Base-by-base conservation (phyloP, 1,140 invertebrate genomes). In the Phymastichus coffea region DNA sequence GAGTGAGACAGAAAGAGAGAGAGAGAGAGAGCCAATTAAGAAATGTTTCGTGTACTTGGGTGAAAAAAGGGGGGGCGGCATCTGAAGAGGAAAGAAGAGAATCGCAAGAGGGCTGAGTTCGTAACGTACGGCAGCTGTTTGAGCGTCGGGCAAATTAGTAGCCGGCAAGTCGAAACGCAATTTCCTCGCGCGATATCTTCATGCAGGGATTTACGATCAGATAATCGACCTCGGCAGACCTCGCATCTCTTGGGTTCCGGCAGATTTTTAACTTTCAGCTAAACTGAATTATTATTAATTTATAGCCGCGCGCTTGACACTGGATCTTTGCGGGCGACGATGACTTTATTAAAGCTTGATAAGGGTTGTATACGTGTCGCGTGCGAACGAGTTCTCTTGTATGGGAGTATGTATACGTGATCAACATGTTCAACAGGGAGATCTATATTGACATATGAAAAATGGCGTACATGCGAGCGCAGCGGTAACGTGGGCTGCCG, bases 191-290 rank as follows among this genome's bases (percentile, higher is more conserved):
- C 78, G 73, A 80, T 80, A 80, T 78, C 77, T 79, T 80, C 77
- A 79, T 75, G 66, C 69, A 35, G 52, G 67, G 69, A 79, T 80
- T 80, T 80, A 80, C 67, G 76, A 78, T 69, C 72, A 73, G 78
- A 79, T 80, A 79, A 79, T 79, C 72, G 78, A 77, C 78, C 65
- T 66, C n/a, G n/a, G n/a, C n/a, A n/a, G n/a, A n/a, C n/a, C n/a
- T n/a, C n/a, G n/a, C n/a, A n/a, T n/a, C n/a, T n/a, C n/a, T n/a
- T n/a, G 74, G 76, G 75, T 76, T 78, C 76, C 72, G 71, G 68
- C 68, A 71, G 73, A 74, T 60, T 76, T 77, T 73, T n/a, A n/a
- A n/a, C n/a, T n/a, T n/a, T n/a, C 69, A 62, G 23, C 65, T n/a
- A n/a, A n/a, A n/a, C n/a, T 63, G 72, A 71, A 73, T 78, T 78